Conservation (phyloP, 2,888 invertebrate genomes). For the Leptinotarsa tumamoca region DNA sequence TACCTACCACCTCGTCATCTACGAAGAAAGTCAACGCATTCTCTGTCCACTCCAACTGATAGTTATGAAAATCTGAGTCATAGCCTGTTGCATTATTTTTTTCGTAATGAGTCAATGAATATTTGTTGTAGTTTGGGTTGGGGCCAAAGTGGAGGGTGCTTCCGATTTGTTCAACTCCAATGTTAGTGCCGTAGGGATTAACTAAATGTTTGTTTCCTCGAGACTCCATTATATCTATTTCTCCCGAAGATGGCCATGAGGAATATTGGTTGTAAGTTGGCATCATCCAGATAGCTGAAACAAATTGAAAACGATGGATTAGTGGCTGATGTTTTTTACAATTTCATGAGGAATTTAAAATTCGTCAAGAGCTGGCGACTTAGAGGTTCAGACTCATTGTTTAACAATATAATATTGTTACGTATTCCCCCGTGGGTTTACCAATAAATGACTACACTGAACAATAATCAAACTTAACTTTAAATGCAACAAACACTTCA, state of each 20-base stretch:
- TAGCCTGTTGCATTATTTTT: constrained; percentile 65
- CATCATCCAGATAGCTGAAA: constrained; percentile 77
- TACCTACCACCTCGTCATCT: constrained; percentile 70
- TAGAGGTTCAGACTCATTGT: too few species aligned
- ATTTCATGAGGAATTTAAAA: too few species aligned
- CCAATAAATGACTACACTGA: too few species aligned
- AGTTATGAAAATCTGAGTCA: constrained; percentile 73
- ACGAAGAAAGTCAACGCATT: constrained; percentile 68
- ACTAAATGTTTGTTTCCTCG: constrained; percentile 71
- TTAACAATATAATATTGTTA: too few species aligned
- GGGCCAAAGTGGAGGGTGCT: constrained; percentile 79
- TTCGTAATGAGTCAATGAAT: constrained; percentile 67
- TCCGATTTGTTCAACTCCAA: constrained; percentile 72
- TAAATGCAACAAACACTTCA: too few species aligned
- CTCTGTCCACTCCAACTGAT: constrained; percentile 76
- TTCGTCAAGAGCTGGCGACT: too few species aligned
- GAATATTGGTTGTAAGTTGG: constrained; percentile 75
- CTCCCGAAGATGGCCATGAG: constrained; percentile 78
- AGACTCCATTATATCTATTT: constrained; percentile 78
- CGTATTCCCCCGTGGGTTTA: too few species aligned
- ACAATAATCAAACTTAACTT: too few species aligned
- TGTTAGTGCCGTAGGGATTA: constrained; percentile 51
- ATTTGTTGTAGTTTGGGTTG: constrained; percentile 67
- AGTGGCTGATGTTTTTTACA: background rate
- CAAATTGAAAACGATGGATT: constrained; percentile 2